Evolutionary conservation across 2,113 vertebrate species (phyloP), one percentile per base, ranked within the genome.

Genomic region (Gymnorhina tibicen): DNA sequence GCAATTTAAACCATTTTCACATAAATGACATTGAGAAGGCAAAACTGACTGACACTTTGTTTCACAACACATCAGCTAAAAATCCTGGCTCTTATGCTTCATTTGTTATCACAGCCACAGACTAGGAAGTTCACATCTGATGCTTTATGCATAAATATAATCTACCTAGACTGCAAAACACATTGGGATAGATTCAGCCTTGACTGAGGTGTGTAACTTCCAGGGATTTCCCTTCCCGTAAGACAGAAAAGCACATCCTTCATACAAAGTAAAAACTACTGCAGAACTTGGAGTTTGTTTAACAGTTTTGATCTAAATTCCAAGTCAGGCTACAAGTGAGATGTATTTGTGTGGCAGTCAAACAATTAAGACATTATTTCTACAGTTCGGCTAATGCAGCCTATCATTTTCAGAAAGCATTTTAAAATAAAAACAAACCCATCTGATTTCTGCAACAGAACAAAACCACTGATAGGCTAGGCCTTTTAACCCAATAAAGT

Each of bases 61-160:
- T 96, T 91, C 76, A 90, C 47, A 85, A 86, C 28, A 73, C 6
- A 4, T 44, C 63, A 90, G 83, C 60, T 76, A 87, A 85, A 93
- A 96, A 68, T 67, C 47, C 75, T 95, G 59, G 70, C 47, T 95
- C 86, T 59, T 27, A 80, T 27, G 62, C 58, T 83, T 97, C 72
- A 89, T 69, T 96, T 97, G 88, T 93, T 92, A 91, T 70, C 93
- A 76, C 28, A 88, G 87, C 35, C 91, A 92, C 94, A 95, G 91
- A 97, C 85, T 87, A 92, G 63, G 72, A 96, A 94, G 78, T 76
- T 89, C 66, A 75, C 50, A 49, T 87, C 78, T 62, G 44, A 85
- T 62, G 64, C 42, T 85, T 91, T 84, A 91, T 47, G 75, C 72
- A 69, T 63, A 85, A 96, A 91, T 79, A 64, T 63, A 63, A 78